These are phyloP conservation scores for Rosalia funebris DNA, from an alignment of 2,888 invertebrate genomes.

Conservation along the genomic window DNA sequence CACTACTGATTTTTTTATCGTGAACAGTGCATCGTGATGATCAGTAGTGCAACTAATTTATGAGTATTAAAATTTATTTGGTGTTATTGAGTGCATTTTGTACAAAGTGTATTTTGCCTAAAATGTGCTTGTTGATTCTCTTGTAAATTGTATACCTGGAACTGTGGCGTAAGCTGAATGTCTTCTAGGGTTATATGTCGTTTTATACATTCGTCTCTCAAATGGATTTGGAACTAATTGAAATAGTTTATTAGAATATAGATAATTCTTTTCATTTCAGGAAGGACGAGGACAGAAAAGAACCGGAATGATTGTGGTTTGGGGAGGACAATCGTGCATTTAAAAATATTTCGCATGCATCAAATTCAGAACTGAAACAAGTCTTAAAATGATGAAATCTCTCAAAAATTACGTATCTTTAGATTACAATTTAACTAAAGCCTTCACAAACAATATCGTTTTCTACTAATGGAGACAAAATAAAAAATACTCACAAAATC, in stretches of 20 bases:
- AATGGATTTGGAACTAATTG: slow-evolving; percentile 64
- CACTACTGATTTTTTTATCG: not conserved
- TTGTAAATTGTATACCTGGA: slow-evolving; percentile 53
- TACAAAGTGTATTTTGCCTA: slow-evolving; percentile 21
- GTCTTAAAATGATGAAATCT: too few relatives aligned
- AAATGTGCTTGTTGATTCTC: slow-evolving; percentile 6
- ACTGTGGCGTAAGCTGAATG: slow-evolving; percentile 65
- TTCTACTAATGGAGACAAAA: too few relatives aligned
- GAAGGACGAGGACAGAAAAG: too few relatives aligned
- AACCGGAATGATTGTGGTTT: too few relatives aligned
- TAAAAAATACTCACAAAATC: too few relatives aligned
- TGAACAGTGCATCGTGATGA: slow-evolving; percentile 13
- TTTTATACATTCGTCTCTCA: slow-evolving; percentile 63
- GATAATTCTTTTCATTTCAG: not conserved
- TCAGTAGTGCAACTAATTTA: slow-evolving; percentile 8
- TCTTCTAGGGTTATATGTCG: slow-evolving; percentile 63
- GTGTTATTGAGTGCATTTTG: slow-evolving; percentile 21
- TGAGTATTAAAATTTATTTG: not conserved
- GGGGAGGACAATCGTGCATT: too few relatives aligned
- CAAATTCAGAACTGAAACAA: too few relatives aligned
- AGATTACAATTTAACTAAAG: too few relatives aligned
- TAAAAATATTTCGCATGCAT: too few relatives aligned
- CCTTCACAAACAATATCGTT: too few relatives aligned
- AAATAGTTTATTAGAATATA: slow-evolving; percentile 53
- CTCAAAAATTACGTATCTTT: too few relatives aligned